Evolutionary conservation across 2,797 vertebrate species (phyloP), one percentile per base, ranked within the genome.

Genomic region (Cossypha niveicapilla): DNA sequence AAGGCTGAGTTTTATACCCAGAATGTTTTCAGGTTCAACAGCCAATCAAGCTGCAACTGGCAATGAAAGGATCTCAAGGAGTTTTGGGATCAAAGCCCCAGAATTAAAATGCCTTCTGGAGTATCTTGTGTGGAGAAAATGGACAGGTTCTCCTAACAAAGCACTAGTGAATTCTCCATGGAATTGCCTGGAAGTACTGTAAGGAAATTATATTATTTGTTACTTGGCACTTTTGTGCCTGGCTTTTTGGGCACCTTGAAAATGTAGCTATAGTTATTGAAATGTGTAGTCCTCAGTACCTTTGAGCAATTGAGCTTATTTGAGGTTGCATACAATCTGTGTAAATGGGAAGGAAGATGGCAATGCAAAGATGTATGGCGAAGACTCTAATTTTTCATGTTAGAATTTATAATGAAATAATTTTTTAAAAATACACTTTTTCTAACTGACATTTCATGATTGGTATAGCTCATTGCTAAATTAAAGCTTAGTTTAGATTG

Each of bases 371-470:
- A 41, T 41, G 41, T 41, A 41, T 41, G 41, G 41, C 41, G 18
- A 41, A 41, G 42, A 45, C 65, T 34, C 3, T 70, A 35, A 44
- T 30, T 57, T 84, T 83, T 77, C 11, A 19, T 32, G 14, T 44
- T 56, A 67, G 68, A 82, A 45, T 58, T 51, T n/a, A 18, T 22
- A 0, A 74, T 57, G 7, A 78, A 86, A 68, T 44, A 57, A n/a
- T 56, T 50, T 13, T 6, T 2, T 16, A 11, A 44, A 41, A 9
- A 0, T 2, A 6, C 8, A 18, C 7, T 11, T 75, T 58, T 56
- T 50, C 18, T 54, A 42, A 45, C 22, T 73, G 16, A 28, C 22
- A 50, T 92, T 44, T 45, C 54, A 8, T 58, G 50, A 53, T 16
- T 74, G 51, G 24, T 5, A 2, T 41, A 24, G 11, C 27, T 62